Evolutionary conservation across 92 coral and sea anemone species (phyloP), one percentile per base, ranked within the genome.

Genomic region (Epizoanthus rinbou): DNA sequence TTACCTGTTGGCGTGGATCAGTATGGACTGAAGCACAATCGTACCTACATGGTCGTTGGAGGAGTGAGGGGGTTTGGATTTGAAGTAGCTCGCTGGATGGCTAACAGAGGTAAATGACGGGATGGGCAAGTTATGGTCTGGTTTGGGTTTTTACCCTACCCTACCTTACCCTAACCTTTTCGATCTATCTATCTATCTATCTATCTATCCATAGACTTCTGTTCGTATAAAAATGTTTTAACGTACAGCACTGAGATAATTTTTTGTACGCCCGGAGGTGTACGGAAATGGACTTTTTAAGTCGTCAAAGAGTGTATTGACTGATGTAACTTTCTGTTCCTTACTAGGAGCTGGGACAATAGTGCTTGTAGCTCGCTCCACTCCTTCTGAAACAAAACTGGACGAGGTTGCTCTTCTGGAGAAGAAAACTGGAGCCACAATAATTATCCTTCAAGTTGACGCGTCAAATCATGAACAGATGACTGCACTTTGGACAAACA

Each of bases 31-130:
- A 90, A 87, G 69, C 71, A 28, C 16, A 78, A 87, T 66, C 88
- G 93, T 43, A 84, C 91, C 11, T 90, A 90, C 73, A 63, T 90
- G 81, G 90, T 90, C 45, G 85, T 87, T 8, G 93, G 93, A 53
- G 93, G 93, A 47, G 86, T 87, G 19, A 87, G 86, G 8, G 93
- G 93, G 22, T 90, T 90, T 73, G 93, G 93, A 9, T 90, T 90
- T 70, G 91, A 90, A 73, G 88, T 90, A 35, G 93, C 93, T 39
- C 85, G 73, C 13, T 90, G 93, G 93, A 90, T 90, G 93, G 93
- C 87, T 15, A 62, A 84, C 56, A 75, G 79, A 57, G 80, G 80
- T 75, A 75, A 57, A 65, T 25, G 39, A 65, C 17, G 19, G 15
- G 45, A 10, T 19, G 19, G 10, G 39, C 8, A 21, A 52, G 19